Conservation (phyloP, 2,888 invertebrate species). For the Willowsia nigromaculata region DNA sequence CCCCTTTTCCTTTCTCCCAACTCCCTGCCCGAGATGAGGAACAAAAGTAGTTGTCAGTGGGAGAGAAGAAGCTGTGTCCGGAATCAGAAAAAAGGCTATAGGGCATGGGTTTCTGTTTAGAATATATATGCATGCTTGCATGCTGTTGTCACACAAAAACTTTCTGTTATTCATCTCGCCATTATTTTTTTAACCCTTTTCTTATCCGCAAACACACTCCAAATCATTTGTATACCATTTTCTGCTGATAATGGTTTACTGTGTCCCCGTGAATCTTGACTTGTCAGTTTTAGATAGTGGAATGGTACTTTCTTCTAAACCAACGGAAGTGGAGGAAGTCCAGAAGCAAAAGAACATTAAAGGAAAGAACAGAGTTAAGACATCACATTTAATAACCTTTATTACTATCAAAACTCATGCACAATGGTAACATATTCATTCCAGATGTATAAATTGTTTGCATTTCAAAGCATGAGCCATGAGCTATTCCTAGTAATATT, state of each 20-base stretch:
- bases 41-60: conserved; percentile 25
- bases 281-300: background rate
- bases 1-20: conserved; percentile 59
- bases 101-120: background rate
- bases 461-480: no score
- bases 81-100: background rate
- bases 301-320: background rate
- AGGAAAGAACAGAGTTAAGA: conserved; percentile 12
- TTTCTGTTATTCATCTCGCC: background rate
- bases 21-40: background rate
- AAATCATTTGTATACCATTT: conserved; percentile 8
- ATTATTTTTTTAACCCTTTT: conserved; percentile 21
- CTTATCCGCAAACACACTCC: conserved; percentile 25
- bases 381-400: conserved; percentile 55
- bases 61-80: background rate
- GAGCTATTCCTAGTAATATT: no score
- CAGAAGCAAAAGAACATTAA: background rate
- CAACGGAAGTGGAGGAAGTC: conserved; percentile 40
- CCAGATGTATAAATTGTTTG: background rate
- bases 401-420: conserved; percentile 53
- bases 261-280: background rate
- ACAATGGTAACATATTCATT: conserved; percentile 56
- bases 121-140: background rate
- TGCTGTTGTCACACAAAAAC: background rate
- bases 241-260: conserved; percentile 27